Conservation (phyloP, 2,888 invertebrate species). For the Nipponacmea schrenckii region DNA sequence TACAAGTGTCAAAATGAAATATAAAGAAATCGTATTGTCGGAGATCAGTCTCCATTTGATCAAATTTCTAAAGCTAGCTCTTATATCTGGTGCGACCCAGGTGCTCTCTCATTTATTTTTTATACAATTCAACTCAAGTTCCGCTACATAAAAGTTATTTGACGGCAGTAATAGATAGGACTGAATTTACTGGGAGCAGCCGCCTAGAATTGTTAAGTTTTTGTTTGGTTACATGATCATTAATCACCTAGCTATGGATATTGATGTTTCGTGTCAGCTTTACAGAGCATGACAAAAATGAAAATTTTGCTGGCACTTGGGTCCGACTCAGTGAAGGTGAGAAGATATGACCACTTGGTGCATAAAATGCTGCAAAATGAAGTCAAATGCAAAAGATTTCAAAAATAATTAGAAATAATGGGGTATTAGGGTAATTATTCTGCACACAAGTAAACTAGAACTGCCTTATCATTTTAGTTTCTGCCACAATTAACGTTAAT, state of each 20-base stretch:
- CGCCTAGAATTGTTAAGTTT: slow-evolving; percentile 28
- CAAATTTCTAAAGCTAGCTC: slow-evolving; percentile 7
- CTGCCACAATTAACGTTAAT: not conserved
- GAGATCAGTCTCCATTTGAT: not conserved
- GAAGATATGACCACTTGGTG: not conserved
- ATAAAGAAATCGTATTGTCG: slow-evolving; percentile 1
- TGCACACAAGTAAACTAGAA: not conserved
- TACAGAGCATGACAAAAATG: slow-evolving; percentile 63
- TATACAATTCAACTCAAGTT: slow-evolving; percentile 8
- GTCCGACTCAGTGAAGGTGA: slow-evolving; percentile 35
- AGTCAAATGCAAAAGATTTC: not conserved
- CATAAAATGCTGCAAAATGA: slow-evolving; percentile 1
- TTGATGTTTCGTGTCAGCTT: slow-evolving; percentile 63
- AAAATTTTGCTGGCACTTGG: slow-evolving; percentile 60
- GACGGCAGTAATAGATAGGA: slow-evolving; percentile 9
- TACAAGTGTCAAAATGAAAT: slow-evolving; percentile 2
- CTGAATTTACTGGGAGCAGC: slow-evolving; percentile 26
- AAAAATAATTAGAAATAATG: not conserved
- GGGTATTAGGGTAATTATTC: not conserved
- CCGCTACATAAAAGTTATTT: slow-evolving; percentile 9
- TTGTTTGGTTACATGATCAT: slow-evolving; percentile 48
- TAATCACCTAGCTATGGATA: slow-evolving; percentile 58
- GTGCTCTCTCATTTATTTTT: slow-evolving; percentile 4
- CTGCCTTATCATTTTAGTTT: not conserved
- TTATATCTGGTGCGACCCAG: slow-evolving; percentile 4